Percentiles rank a stretch among this genome's conserved stretches.
Evolutionary conservation across 2,113 vertebrate species (phyloP).

Genomic region (Parus major): DNA sequence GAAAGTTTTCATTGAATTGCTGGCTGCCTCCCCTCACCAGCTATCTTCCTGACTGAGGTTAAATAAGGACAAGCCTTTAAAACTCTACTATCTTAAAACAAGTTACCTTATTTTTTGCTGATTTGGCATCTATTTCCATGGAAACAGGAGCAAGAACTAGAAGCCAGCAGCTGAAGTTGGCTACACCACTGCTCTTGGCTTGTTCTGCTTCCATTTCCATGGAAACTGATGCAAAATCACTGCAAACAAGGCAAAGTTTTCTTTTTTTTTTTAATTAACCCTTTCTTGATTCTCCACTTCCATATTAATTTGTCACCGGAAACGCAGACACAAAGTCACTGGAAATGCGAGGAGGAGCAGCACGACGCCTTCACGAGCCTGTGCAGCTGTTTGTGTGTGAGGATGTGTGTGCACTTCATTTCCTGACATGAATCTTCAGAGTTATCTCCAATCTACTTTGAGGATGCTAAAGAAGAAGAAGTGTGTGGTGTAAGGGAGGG

Average conservation of each 20-base stretch:
- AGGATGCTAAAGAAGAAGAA: background rate
- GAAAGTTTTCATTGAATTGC: background rate
- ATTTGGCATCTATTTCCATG: slow-evolving; percentile 69
- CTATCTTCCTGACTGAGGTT: slow-evolving; percentile 35
- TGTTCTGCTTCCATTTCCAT: slow-evolving; percentile 75
- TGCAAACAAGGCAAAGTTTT: slow-evolving; percentile 55
- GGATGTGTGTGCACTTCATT: background rate
- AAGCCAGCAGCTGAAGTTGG: slow-evolving; percentile 65
- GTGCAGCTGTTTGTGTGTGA: too few species aligned
- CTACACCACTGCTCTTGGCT: slow-evolving; percentile 58
- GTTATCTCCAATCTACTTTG: background rate
- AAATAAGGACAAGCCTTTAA: slow-evolving; percentile 58
- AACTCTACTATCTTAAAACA: slow-evolving; percentile 47
- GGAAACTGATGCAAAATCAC: slow-evolving; percentile 71
- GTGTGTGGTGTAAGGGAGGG: background rate
- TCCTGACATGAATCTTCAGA: background rate
- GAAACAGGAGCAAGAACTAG: slow-evolving; percentile 66
- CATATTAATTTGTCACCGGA: background rate
- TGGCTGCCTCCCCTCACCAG: slow-evolving; percentile 1
- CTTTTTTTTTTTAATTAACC: slow-evolving; percentile 35
- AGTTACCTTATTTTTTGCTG: slow-evolving; percentile 67
- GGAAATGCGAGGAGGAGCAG: background rate
- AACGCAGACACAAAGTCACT: background rate
- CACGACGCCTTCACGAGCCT: background rate
- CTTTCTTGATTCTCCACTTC: slow-evolving; percentile 11